Percentiles rank a stretch among this genome's conserved stretches.
phyloP scores from a whole-genome alignment of 2,113 vertebrate species.

The Dicerorhinus sumatrensis region DNA sequence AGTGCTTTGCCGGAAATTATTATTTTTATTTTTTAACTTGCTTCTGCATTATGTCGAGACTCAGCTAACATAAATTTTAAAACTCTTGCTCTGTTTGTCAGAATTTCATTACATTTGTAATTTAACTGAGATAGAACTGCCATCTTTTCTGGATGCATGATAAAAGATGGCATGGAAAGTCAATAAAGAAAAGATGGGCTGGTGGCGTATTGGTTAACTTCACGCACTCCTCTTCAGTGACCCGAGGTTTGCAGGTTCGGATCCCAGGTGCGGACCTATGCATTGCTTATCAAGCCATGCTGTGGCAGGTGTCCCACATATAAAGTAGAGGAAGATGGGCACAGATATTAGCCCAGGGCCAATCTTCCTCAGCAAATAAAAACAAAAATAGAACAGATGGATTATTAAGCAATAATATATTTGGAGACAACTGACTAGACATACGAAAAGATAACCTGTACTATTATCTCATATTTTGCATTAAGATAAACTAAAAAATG shows the following conservation, averaged over 20 bases:
- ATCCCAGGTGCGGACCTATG: too few species aligned
- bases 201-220: too few species aligned
- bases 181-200: not conserved
- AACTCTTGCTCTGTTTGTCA: not conserved
- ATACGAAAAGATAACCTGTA: not conserved
- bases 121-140: not conserved
- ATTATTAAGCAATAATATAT: not conserved
- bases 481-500: not conserved
- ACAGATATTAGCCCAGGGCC: too few species aligned
- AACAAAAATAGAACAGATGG: not conserved
- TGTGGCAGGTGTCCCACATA: too few species aligned
- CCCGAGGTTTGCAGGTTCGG: too few species aligned
- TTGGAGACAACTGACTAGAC: not conserved
- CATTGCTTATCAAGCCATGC: too few species aligned
- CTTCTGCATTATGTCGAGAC: not conserved
- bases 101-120: not conserved
- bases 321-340: too few species aligned
- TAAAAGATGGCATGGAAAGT: not conserved
- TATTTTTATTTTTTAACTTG: not conserved
- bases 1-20: not conserved
- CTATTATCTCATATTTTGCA: not conserved
- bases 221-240: too few species aligned
- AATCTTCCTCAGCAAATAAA: too few species aligned
- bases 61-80: not conserved
- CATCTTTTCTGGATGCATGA: not conserved